phyloP scores from a whole-genome alignment of 2,113 vertebrate genomes.

The Tapirus terrestris region DNA sequence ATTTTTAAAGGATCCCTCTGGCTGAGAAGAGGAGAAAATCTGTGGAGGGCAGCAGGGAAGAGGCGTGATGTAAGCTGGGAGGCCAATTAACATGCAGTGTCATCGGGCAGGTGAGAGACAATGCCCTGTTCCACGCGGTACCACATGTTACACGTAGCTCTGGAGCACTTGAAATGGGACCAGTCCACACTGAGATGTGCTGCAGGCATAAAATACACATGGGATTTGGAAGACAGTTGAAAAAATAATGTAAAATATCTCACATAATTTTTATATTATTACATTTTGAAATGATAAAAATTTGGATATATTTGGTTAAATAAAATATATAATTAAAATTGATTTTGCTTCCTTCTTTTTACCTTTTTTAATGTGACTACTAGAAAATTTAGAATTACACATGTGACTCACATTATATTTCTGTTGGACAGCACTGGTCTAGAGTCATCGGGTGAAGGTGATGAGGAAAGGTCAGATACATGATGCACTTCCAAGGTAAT shows the following conservation, averaged over 20 bases:
- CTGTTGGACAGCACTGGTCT: neutral
- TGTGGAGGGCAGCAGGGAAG: neutral
- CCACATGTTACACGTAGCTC: rapidly evolving
- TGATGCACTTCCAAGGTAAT: neutral
- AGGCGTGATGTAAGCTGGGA: neutral
- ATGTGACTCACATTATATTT: neutral
- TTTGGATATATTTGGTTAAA: neutral
- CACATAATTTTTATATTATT: neutral
- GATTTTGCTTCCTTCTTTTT: neutral
- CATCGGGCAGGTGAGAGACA: neutral
- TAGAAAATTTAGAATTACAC: neutral
- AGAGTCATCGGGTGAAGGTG: neutral
- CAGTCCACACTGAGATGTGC: neutral
- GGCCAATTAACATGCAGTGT: neutral
- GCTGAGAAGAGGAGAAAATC: neutral
- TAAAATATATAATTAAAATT: neutral
- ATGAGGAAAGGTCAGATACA: neutral
- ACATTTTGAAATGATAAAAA: neutral
- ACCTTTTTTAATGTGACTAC: neutral
- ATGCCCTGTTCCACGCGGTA: neutral
- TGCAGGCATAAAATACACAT: neutral
- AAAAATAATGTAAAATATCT: neutral
- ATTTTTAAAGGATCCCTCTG: neutral
- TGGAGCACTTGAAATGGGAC: neutral
- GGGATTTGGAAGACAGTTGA: neutral